Evolutionary conservation across 92 coral and sea anemone genomes (phyloP).

Genomic region (Porites evermanni): DNA sequence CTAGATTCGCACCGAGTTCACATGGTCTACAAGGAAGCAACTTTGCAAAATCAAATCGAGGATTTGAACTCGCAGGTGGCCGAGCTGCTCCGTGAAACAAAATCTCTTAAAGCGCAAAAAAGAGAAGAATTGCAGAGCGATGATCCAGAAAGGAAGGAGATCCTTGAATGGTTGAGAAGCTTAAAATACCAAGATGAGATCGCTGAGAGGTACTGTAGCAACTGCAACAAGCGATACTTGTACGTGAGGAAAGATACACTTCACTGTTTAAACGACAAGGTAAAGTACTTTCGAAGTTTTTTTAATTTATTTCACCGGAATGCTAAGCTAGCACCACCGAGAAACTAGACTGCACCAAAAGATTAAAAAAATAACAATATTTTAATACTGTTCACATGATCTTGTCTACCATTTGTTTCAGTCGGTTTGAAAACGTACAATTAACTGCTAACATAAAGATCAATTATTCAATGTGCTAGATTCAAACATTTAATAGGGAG

Average conservation of each 20-base stretch:
- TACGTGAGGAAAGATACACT: slow-evolving; percentile 85
- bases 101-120: slow-evolving; percentile 70
- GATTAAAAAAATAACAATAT: too few relatives aligned
- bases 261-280: slow-evolving; percentile 82
- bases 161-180: slow-evolving; percentile 83
- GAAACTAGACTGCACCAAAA: too few relatives aligned
- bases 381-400: too few relatives aligned
- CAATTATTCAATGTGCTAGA: too few relatives aligned
- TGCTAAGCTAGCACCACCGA: too few relatives aligned
- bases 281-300: slow-evolving; percentile 9
- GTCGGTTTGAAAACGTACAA: too few relatives aligned
- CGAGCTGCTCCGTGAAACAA: slow-evolving; percentile 75
- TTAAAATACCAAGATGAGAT: slow-evolving; percentile 89
- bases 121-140: slow-evolving; percentile 60
- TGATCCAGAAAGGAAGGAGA: slow-evolving; percentile 71
- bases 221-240: slow-evolving; percentile 84
- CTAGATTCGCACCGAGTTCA: slow-evolving; percentile 88
- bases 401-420: too few relatives aligned
- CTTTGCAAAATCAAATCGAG: slow-evolving; percentile 87
- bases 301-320: too few relatives aligned
- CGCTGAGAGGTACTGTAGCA: slow-evolving; percentile 81
- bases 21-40: slow-evolving; percentile 90
- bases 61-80: slow-evolving; percentile 71
- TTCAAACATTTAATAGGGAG: too few relatives aligned
- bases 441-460: too few relatives aligned